Evolutionary conservation across 2,797 vertebrate species (phyloP).

Genomic region (Bufotes viridis): DNA sequence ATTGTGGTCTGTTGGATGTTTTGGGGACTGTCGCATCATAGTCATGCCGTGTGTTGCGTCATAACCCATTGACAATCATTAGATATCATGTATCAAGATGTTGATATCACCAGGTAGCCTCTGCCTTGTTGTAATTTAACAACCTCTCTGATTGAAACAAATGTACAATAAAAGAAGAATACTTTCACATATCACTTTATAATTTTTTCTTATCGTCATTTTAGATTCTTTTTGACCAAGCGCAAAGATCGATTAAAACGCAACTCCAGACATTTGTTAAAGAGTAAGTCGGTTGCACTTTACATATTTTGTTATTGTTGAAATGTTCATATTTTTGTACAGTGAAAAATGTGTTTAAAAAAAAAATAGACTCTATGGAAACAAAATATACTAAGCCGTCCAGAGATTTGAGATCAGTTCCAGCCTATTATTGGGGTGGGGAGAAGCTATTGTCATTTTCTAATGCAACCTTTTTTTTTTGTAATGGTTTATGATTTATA

Average conservation of each 20-base stretch:
- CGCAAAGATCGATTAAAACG: conserved; percentile 95
- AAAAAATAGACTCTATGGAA: not conserved
- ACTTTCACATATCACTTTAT: not conserved
- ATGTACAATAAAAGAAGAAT: not conserved
- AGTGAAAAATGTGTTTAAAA: not conserved
- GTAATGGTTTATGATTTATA: not conserved
- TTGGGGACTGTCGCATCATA: no score
- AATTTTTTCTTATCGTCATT: conserved; percentile 60
- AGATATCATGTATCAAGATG: no score
- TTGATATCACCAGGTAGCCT: no score
- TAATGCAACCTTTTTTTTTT: not conserved
- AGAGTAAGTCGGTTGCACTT: conserved; percentile 84
- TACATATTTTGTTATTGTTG: not conserved
- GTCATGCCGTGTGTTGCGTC: no score
- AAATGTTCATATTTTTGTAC: not conserved
- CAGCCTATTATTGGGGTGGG: not conserved
- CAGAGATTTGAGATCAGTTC: not conserved
- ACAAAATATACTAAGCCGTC: not conserved
- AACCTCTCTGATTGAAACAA: not conserved
- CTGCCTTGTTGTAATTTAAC: no score
- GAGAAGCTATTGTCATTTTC: not conserved
- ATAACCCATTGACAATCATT: no score
- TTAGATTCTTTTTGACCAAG: conserved; percentile 98
- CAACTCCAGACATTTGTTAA: conserved; percentile 97
- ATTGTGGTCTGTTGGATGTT: no score